Evolutionary conservation across 2,888 invertebrate species (phyloP).

Genomic region (Drosophila fungiperda): DNA sequence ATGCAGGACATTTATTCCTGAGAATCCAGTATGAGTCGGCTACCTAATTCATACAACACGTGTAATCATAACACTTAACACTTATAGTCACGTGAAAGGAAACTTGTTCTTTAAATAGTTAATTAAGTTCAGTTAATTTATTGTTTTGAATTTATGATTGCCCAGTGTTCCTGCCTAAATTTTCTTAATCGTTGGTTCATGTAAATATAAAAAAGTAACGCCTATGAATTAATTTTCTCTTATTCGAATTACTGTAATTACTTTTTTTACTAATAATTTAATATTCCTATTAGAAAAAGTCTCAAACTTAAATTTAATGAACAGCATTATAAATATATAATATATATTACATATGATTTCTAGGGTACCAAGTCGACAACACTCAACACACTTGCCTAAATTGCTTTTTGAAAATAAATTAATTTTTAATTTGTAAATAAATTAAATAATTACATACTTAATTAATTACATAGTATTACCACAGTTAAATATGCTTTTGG

Average conservation of each 20-base stretch:
- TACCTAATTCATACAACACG: too few species aligned
- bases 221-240: neutral
- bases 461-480: too few species aligned
- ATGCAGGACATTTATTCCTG: too few species aligned
- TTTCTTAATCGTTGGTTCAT: neutral
- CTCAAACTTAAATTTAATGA: neutral
- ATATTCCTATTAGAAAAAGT: neutral
- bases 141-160: constrained; percentile 2
- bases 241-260: neutral
- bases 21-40: too few species aligned
- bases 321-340: neutral
- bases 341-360: neutral
- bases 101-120: neutral
- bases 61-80: neutral
- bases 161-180: neutral
- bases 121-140: constrained; percentile 1
- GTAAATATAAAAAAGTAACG: neutral
- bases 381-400: neutral
- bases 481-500: neutral
- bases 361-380: neutral
- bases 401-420: neutral
- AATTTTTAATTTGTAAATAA: neutral
- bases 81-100: neutral
- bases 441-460: neutral
- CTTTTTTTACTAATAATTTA: neutral